Percentiles rank a stretch among this genome's conserved stretches.
Evolutionary conservation across 2,888 invertebrate genomes (phyloP).

Genomic region (Furcula furcula): DNA sequence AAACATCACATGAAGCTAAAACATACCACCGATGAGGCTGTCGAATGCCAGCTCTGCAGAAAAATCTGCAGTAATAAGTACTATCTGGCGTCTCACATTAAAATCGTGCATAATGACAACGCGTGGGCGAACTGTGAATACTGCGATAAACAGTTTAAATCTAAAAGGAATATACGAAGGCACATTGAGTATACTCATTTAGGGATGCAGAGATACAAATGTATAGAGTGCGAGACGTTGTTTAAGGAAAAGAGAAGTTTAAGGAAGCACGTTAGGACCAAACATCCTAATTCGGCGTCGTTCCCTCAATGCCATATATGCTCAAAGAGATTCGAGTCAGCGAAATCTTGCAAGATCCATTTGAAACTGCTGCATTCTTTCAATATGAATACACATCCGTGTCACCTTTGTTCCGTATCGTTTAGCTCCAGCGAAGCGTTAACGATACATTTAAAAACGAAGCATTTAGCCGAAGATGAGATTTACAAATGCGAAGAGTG

Average conservation of each 20-base stretch:
- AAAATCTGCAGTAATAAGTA: conserved; percentile 65
- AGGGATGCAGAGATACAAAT: conserved; percentile 63
- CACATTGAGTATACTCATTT: conserved; percentile 67
- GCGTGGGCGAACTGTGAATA: conserved; percentile 62
- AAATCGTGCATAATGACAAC: conserved; percentile 56
- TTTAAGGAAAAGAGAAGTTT: conserved; percentile 69
- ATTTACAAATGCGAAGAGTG: conserved; percentile 68
- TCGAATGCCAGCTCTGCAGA: conserved; percentile 53
- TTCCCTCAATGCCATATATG: conserved; percentile 71
- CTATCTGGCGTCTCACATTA: conserved; percentile 61
- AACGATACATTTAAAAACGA: conserved; percentile 50
- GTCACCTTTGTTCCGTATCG: conserved; percentile 59
- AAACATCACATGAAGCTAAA: conserved; percentile 66
- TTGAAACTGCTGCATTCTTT: conserved; percentile 61
- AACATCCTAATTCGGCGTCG: conserved; percentile 54
- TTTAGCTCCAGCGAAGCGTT: conserved; percentile 55
- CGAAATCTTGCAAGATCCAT: conserved; percentile 68
- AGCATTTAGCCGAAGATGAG: conserved; percentile 58
- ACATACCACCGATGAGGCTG: conserved; percentile 52
- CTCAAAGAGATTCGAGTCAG: conserved; percentile 63
- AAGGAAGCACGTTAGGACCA: conserved; percentile 60
- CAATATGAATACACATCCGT: conserved; percentile 63
- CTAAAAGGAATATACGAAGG: conserved; percentile 59
- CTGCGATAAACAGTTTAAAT: conserved; percentile 64
- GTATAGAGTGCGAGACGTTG: conserved; percentile 62